Conservation (phyloP, 2,113 vertebrate species). For the Trinectes maculatus region DNA sequence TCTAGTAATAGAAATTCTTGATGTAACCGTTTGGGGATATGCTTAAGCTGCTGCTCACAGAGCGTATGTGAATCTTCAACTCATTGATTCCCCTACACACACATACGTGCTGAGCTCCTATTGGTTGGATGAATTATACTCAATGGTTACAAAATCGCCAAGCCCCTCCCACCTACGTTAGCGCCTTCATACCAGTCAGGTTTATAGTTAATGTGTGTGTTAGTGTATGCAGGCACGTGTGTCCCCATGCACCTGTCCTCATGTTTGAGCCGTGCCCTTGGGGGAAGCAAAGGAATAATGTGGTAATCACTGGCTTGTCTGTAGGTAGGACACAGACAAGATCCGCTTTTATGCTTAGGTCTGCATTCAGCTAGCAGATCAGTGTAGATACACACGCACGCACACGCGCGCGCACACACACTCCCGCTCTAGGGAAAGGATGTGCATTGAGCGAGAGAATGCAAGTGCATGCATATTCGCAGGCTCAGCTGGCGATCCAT, state of each 20-base stretch:
- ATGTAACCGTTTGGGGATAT: background rate
- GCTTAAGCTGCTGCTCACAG: conserved; percentile 3
- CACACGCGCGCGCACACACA: conserved; percentile 36
- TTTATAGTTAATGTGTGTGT: conserved; percentile 24
- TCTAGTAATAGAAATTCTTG: background rate
- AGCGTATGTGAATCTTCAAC: conserved; percentile 20
- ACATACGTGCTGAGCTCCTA: conserved; percentile 19
- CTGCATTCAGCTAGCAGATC: conserved; percentile 71
- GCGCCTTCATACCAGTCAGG: conserved; percentile 19
- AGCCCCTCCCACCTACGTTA: conserved; percentile 38
- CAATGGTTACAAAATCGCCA: conserved; percentile 37
- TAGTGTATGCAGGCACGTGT: background rate
- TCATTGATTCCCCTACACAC: conserved; percentile 24
- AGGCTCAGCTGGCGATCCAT: conserved; percentile 44
- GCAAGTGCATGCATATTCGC: conserved; percentile 57
- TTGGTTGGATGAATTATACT: conserved; percentile 35
- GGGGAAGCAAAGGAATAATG: conserved; percentile 29
- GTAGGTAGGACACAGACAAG: conserved; percentile 63
- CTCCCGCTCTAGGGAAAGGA: conserved; percentile 48
- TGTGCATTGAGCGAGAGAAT: conserved; percentile 59
- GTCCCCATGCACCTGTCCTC: conserved; percentile 48
- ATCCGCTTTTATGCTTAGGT: conserved; percentile 80
- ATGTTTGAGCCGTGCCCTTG: conserved; percentile 48
- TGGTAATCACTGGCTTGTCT: conserved; percentile 68
- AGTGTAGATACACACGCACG: conserved; percentile 33